Percentiles rank a stretch among this genome's conserved stretches.
These are phyloP conservation scores for Maconellicoccus hirsutus DNA, from an alignment of 1,140 invertebrate species.

Conservation along the genomic window DNA sequence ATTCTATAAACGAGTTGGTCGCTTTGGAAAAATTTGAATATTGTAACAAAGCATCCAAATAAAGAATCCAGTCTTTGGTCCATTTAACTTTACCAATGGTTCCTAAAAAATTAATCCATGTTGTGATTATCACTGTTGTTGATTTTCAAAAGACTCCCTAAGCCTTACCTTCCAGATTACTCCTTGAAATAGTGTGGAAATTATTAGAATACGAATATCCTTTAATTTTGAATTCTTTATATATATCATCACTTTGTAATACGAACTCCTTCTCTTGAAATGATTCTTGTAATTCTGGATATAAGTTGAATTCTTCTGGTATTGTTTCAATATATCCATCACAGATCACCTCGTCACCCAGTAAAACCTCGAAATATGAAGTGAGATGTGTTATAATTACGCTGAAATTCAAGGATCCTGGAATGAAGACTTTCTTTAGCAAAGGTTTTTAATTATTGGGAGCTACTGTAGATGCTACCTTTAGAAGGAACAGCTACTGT, in stretches of 20 bases:
- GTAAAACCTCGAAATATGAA: constrained; percentile 74
- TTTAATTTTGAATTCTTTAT: constrained; percentile 78
- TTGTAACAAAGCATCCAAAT: constrained; percentile 66
- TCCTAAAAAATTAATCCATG: constrained; percentile 10
- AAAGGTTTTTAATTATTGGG: too few relatives aligned
- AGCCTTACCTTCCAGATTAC: constrained; percentile 3
- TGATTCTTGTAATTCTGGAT: not conserved
- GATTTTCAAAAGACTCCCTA: not conserved
- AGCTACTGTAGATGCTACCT: too few relatives aligned
- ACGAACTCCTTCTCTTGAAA: constrained; percentile 32
- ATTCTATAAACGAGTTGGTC: not conserved
- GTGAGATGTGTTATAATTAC: constrained; percentile 69
- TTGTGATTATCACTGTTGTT: not conserved
- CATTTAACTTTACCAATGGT: constrained; percentile 45
- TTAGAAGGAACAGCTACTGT: not conserved
- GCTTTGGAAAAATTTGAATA: not conserved
- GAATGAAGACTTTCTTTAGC: too few relatives aligned
- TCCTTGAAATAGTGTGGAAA: constrained; percentile 40
- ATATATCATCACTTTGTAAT: constrained; percentile 58
- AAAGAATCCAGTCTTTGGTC: constrained; percentile 82
- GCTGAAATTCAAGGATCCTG: constrained; percentile 53
- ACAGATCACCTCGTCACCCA: constrained; percentile 60
- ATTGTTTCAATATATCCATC: constrained; percentile 49
- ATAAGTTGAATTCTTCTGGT: constrained; percentile 20
- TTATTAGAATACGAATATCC: constrained; percentile 82